phyloP scores from a whole-genome alignment of 2,797 vertebrate species.

The Sebastes taczanowskii region DNA sequence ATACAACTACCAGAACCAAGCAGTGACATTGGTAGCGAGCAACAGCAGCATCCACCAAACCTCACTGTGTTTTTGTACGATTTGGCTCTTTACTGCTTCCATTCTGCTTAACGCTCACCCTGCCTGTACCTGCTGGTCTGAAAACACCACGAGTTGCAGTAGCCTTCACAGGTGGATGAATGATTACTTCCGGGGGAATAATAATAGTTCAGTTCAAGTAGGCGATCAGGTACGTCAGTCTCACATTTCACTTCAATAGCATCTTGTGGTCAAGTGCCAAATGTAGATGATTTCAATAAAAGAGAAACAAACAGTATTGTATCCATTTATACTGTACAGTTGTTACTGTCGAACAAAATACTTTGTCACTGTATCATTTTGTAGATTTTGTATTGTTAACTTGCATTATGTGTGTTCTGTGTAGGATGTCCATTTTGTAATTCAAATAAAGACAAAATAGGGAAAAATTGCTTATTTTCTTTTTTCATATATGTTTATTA shows the following conservation, averaged over 20 bases:
- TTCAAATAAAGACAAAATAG: constrained; percentile 77
- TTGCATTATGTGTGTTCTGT: constrained; percentile 85
- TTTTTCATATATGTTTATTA: neutral
- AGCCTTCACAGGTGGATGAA: neutral
- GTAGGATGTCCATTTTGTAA: constrained; percentile 86
- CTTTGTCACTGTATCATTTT: constrained; percentile 86
- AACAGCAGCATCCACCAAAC: neutral
- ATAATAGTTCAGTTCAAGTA: constrained; percentile 16
- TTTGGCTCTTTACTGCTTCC: neutral
- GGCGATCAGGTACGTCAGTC: constrained; percentile 46
- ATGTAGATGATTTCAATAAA: constrained; percentile 69
- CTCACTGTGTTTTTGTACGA: neutral
- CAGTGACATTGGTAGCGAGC: neutral
- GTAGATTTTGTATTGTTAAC: constrained; percentile 91
- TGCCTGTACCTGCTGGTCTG: constrained; percentile 9
- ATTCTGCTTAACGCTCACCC: neutral
- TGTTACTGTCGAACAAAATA: constrained; percentile 85
- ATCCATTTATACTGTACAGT: constrained; percentile 87
- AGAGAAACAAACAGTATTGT: constrained; percentile 82
- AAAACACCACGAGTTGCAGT: neutral
- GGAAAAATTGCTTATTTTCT: constrained; percentile 5
- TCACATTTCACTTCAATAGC: constrained; percentile 76
- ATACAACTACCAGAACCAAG: neutral
- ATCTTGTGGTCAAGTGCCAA: constrained; percentile 90
- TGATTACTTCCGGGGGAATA: neutral